Evolutionary conservation across 2,888 invertebrate species (phyloP).

Genomic region (Digitonthophagus gazella): DNA sequence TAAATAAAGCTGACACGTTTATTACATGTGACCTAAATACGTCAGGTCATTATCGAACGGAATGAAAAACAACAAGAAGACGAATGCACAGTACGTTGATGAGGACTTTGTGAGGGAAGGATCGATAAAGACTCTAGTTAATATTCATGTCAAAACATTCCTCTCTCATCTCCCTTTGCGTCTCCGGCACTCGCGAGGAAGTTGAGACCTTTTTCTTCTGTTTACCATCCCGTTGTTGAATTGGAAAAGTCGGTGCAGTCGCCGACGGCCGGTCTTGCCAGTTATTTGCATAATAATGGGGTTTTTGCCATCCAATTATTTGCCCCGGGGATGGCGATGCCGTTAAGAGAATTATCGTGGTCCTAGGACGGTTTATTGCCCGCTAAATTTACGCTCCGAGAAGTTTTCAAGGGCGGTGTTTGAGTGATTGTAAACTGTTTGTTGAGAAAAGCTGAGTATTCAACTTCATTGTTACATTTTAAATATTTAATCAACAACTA

Average conservation of each 20-base stretch:
- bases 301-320: background rate
- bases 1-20: background rate
- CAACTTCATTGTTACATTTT: background rate
- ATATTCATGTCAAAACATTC: slow-evolving; percentile 25
- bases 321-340: background rate
- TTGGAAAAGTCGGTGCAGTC: background rate
- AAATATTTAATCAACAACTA: too few relatives aligned
- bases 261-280: background rate
- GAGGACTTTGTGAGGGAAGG: background rate
- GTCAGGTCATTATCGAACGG: background rate
- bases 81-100: background rate
- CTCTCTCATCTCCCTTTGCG: slow-evolving; percentile 18
- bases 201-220: background rate
- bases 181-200: background rate
- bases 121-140: slow-evolving; percentile 23
- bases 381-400: background rate
- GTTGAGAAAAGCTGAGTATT: background rate
- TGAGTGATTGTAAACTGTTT: background rate
- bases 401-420: background rate
- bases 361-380: background rate
- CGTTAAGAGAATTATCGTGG: background rate
- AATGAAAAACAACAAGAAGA: background rate
- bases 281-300: background rate
- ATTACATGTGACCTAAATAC: background rate
- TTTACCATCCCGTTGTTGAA: background rate